Base-by-base conservation (phyloP, 2,888 invertebrate genomes). In the Drosophila anomalipes region DNA sequence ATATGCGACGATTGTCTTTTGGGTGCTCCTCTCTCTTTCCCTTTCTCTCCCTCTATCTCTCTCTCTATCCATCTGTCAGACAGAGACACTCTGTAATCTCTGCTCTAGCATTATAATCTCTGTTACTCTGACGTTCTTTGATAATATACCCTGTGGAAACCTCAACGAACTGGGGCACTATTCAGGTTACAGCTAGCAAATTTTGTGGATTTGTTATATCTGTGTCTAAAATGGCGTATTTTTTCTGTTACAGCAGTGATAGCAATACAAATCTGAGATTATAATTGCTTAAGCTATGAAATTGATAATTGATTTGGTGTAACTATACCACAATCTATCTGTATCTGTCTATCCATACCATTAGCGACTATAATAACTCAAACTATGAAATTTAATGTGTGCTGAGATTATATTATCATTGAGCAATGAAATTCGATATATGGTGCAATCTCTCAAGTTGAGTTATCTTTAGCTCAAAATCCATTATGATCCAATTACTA, bases 41-140 rank as follows among this genome's bases (percentile, higher is more conserved):
- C 16, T 32, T 4, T 35, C 68, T 28, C 26, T 33, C 19, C 39
- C 68, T 26, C 33, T 26, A 4, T 57, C 9, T 10, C 19, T 44
- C 68, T 26, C 33, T 26, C 6, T 57, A 7, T 14, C 28, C 26
- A 2, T 19, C 53, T 22, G 9, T 37, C 22, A 28, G 28, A 28
- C 28, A 28, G 4, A 28, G 28, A 28, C 28, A 4, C 10, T 5
- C n/a, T 49, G 64, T 63, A 70, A 85, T 84, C 79, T 82, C 66
- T 62, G 84, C 70, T 26, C 22, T 60, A 72, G 58, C 59, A 57
- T 60, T 77, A 56, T 71, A 69, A 70, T 64, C 57, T 54, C 6
- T 58, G 33, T 41, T 37, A 60, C 35, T 33, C 5, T 14, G 19
- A 28, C 35, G 12, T 10, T 35, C 16, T 54, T 44, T 28, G 14